These are phyloP conservation scores for Caenorhabditis sulstoni DNA, from an alignment of 2,888 invertebrate genomes.

Conservation along the genomic window DNA sequence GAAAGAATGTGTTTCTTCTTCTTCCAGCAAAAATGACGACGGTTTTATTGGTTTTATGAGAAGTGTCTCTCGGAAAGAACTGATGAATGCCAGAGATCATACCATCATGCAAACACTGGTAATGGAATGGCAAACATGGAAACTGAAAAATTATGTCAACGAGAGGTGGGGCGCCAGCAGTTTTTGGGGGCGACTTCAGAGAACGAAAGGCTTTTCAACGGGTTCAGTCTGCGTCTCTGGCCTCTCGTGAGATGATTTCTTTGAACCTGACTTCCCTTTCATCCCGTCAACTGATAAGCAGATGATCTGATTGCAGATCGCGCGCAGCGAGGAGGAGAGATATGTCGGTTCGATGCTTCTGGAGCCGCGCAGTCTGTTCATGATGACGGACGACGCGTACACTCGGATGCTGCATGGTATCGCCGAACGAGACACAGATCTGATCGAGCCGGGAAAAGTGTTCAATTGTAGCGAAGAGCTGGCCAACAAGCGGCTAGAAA, in stretches of 20 bases:
- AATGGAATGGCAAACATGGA: conserved; percentile 48
- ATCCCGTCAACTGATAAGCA: conserved; percentile 38
- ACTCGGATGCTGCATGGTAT: conserved; percentile 84
- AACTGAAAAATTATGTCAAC: conserved; percentile 44
- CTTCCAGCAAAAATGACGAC: not conserved
- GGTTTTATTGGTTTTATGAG: conserved; percentile 52
- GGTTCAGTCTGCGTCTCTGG: conserved; percentile 30
- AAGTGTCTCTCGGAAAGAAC: conserved; percentile 8
- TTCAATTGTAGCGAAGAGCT: conserved; percentile 58
- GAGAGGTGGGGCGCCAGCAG: not conserved
- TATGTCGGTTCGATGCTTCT: conserved; percentile 84
- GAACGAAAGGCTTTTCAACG: conserved; percentile 34
- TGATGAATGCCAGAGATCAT: conserved; percentile 45
- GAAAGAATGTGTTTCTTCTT: conserved; percentile 20
- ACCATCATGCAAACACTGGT: conserved; percentile 46
- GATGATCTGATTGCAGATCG: conserved; percentile 40
- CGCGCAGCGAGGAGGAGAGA: conserved; percentile 40
- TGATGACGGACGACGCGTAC: conserved; percentile 90
- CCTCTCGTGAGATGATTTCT: conserved; percentile 39
- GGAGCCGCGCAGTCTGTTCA: conserved; percentile 90
- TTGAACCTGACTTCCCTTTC: conserved; percentile 44
- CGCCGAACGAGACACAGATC: conserved; percentile 63
- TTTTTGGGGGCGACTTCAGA: conserved; percentile 27
- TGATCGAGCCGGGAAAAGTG: conserved; percentile 59
- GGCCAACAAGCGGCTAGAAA: conserved; percentile 45